Evolutionary conservation across 1,140 invertebrate species (phyloP), one percentile per base, ranked within the genome.

Genomic region (Mylabris phalerata): DNA sequence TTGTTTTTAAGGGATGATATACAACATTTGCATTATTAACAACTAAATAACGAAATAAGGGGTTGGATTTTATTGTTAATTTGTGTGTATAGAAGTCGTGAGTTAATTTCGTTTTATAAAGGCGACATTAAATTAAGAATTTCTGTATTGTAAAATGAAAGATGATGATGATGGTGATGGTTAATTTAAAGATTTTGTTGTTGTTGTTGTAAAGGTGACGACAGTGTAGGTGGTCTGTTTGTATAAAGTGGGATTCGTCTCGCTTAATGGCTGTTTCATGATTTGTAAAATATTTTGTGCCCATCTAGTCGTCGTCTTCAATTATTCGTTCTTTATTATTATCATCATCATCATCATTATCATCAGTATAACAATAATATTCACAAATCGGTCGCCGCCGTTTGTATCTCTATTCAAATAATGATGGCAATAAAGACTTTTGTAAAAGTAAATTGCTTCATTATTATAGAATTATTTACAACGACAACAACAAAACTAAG

Each of bases 221-320:
- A 60, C 58, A 60, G 50, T 60, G 59, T 61, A 61, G 59, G 59
- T 61, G 59, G 59, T 61, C 59, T 57, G 55, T 57, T 61, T 61
- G 32, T 32, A 54, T 57, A 57, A 48, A 61, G 50, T 43, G 5
- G 25, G 41, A 61, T 61, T 61, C 59, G 59, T 61, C 44, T 61
- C 59, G 59, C 48, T 57, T 61, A 41, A 61, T 61, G 59, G 43
- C 32, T 48, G 47, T 57, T 61, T 52, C 59, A 52, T 61, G 59
- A 60, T 60, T 60, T 60, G 59, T 60, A 56, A 45, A 56, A 60
- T 60, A 55, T 55, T 55, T 42, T 55, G 44, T 55, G 52, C 44
- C 50, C 40, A 39, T 32, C 32, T 32, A 19, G 4, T 32, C 32
- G 32, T 7, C 32, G 32, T 32, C 32, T 19, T 32, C 32, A 32